Evolutionary conservation across 2,888 invertebrate species (phyloP), one percentile per base, ranked within the genome.

Genomic region (Lepidocyrtoides sp.): DNA sequence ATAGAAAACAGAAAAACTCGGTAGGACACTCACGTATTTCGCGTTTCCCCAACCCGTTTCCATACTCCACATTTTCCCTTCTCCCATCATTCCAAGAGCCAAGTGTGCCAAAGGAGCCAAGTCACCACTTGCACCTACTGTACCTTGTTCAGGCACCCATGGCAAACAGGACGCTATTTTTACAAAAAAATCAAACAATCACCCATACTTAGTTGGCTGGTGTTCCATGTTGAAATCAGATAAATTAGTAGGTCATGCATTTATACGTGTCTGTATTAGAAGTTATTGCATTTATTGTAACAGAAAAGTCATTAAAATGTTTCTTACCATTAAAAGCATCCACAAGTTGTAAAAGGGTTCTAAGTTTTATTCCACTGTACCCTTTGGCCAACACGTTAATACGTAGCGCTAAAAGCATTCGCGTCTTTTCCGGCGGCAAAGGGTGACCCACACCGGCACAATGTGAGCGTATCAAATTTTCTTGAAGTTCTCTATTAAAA

Each of bases 331-430:
- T 97, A 94, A 97, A 97, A 2, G 96, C 97, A 69, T 96, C 96
- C 23, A 97, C 95, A 92, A 96, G 95, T 93, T 96, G 96, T 69
- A 96, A 95, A 12, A 97, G 95, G 14, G 96, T 96, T 79, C 95
- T 95, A 20, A 96, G 94, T 0, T 96, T 96, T 89, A 97, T 96
- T 7, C 97, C 97, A 93, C 96, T 96, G 95, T 96, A 96, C 5
- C 97, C 97, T 94, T 97, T 97, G n/a, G 97, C 96, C 63, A 97
- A 95, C 0, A 97, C 96, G 94, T 97, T 97, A 93, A 97, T 96
- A 29, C 97, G 95, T 4, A 97, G 95, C 0, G 97, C 97, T 63
- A 97, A 95, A 87, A 97, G 94, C 96, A 96, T 96, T 66, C 97
- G 95, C 0, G 96, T 96, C 93, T 96, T 95, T 89, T 96, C 96